phyloP scores from a whole-genome alignment of 2,888 invertebrate species.

The Ectropis crepuscularia region DNA sequence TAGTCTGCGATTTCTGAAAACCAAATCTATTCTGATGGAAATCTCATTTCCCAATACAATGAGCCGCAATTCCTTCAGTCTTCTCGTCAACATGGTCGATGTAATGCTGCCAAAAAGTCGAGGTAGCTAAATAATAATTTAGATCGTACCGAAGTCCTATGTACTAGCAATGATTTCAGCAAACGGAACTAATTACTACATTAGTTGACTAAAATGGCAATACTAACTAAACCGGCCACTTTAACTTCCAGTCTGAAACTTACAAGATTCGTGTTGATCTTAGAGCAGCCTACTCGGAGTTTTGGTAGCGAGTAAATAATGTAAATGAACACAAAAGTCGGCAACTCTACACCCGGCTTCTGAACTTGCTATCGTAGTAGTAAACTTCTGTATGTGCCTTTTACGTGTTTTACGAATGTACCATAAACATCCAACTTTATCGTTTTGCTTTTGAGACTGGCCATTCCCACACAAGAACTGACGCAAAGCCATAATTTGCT shows the following conservation, averaged over 20 bases:
- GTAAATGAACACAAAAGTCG: constrained; percentile 12
- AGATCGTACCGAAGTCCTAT: no score
- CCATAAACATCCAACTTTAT: no score
- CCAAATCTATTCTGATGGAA: no score
- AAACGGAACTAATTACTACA: neutral
- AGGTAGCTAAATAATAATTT: no score
- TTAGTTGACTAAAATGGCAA: neutral
- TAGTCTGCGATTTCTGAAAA: no score
- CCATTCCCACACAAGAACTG: no score
- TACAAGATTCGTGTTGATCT: constrained; percentile 7
- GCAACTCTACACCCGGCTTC: neutral
- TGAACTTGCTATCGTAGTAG: neutral
- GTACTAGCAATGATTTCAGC: neutral
- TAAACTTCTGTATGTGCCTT: neutral
- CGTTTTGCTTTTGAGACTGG: no score
- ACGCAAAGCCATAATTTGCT: no score
- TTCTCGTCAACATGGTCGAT: no score
- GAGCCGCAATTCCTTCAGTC: no score
- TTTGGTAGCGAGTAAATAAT: constrained; percentile 13
- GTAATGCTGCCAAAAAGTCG: no score
- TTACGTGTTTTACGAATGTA: neutral
- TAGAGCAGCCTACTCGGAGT: constrained; percentile 4
- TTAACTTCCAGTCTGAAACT: constrained; percentile 4
- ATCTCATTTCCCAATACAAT: no score
- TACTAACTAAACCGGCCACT: neutral